These are phyloP conservation scores for Pissodes strobi DNA, from an alignment of 1,140 invertebrate genomes.

Conservation along the genomic window DNA sequence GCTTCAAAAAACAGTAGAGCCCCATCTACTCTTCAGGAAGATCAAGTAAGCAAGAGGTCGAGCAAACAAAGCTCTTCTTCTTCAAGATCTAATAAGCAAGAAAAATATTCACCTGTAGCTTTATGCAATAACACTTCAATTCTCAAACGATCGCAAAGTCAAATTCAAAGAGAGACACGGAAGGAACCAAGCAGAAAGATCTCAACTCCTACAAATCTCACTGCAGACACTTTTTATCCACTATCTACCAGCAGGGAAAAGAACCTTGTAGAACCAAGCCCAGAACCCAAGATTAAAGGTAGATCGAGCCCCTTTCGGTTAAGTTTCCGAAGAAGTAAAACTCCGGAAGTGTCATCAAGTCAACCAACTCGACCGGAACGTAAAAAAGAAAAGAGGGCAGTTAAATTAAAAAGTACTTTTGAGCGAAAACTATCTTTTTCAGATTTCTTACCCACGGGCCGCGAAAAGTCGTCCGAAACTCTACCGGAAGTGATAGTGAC, in stretches of 20 bases:
- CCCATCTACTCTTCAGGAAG: constrained; percentile 16
- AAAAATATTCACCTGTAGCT: constrained; percentile 1
- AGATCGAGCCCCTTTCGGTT: constrained; percentile 33
- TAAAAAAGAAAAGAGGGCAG: constrained; percentile 38
- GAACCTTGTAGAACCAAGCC: constrained; percentile 30
- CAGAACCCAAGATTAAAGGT: constrained; percentile 3
- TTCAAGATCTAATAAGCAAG: constrained; percentile 23
- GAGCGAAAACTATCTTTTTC: constrained; percentile 45
- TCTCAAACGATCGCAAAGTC: constrained; percentile 22
- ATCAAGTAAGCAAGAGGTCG: constrained; percentile 29
- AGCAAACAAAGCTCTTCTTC: constrained; percentile 37
- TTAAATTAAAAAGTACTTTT: background rate
- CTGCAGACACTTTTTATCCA: constrained; percentile 18
- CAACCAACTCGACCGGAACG: constrained; percentile 37
- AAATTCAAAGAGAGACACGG: constrained; percentile 19
- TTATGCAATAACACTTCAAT: too few relatives aligned
- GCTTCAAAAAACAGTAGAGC: constrained; percentile 22
- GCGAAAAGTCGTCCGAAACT: constrained; percentile 22
- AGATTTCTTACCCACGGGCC: constrained; percentile 37
- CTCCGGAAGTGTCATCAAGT: constrained; percentile 27
- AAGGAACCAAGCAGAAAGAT: constrained; percentile 13
- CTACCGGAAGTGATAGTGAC: constrained; percentile 13
- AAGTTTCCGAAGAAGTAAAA: constrained; percentile 29
- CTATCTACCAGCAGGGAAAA: constrained; percentile 33
- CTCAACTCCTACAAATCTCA: constrained; percentile 10